Evolutionary conservation across 2,888 invertebrate genomes (phyloP).

Genomic region (Nebria brevicollis): DNA sequence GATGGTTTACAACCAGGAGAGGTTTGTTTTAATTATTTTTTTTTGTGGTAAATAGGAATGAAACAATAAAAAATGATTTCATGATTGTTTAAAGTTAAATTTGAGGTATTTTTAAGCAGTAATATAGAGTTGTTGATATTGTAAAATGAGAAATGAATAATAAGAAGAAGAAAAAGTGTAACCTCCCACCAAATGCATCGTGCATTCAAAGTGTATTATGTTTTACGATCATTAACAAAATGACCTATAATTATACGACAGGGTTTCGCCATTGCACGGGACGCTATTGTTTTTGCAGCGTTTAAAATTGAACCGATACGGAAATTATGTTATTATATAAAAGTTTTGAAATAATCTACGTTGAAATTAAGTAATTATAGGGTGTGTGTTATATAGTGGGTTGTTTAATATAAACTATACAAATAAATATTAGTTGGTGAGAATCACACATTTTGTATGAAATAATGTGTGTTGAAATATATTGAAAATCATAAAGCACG

Average conservation of each 20-base stretch:
- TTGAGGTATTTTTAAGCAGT: too few relatives aligned
- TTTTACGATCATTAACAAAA: slow-evolving; percentile 9
- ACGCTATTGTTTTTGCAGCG: slow-evolving; percentile 6
- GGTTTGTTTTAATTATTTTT: slow-evolving; percentile 52
- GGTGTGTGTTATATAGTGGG: neutral
- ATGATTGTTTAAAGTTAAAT: too few relatives aligned
- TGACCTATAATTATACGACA: neutral
- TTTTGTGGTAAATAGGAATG: neutral
- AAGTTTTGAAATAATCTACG: neutral
- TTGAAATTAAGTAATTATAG: too few relatives aligned
- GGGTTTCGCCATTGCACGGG: neutral
- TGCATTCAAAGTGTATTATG: neutral
- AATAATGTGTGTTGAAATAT: neutral
- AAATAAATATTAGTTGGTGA: too few relatives aligned
- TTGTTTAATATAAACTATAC: neutral
- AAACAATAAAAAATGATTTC: too few relatives aligned
- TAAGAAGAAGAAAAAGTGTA: too few relatives aligned
- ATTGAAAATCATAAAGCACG: neutral
- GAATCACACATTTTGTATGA: too few relatives aligned
- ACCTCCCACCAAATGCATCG: too few relatives aligned
- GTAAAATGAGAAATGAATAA: too few relatives aligned
- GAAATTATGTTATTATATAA: slow-evolving; percentile 4
- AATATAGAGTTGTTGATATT: too few relatives aligned
- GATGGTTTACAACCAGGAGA: slow-evolving; percentile 63
- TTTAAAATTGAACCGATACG: neutral